Conservation (phyloP, 2,888 invertebrate species). For the Tenthredo amoena region DNA sequence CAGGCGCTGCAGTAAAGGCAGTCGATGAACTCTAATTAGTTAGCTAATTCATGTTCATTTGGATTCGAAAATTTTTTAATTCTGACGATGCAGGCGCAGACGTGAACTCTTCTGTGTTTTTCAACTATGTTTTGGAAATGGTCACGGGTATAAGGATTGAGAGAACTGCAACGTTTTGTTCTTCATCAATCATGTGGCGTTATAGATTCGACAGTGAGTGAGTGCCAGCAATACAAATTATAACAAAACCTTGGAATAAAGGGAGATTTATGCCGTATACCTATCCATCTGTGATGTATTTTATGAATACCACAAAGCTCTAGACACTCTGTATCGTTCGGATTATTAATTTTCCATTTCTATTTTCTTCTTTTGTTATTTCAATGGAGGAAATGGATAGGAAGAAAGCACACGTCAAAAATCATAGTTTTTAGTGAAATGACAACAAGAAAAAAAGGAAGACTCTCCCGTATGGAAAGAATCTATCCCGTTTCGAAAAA, state of each 20-base stretch:
- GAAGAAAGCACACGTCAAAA: neutral
- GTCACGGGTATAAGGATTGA: neutral
- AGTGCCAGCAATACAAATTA: constrained; percentile 4
- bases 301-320: neutral
- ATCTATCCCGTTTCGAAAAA: too few species aligned
- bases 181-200: constrained; percentile 14
- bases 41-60: neutral
- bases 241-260: constrained; percentile 13
- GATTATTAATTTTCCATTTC: constrained; percentile 14
- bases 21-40: neutral
- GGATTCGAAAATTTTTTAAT: neutral
- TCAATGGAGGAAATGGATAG: neutral
- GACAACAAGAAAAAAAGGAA: neutral
- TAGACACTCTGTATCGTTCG: neutral
- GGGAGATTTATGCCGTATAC: neutral
- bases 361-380: neutral
- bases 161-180: neutral
- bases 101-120: neutral
- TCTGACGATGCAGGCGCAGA: neutral
- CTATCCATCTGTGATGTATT: constrained; percentile 2
- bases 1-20: neutral
- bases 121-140: neutral
- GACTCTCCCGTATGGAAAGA: neutral
- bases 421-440: neutral
- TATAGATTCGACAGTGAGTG: constrained; percentile 23